Conservation (phyloP, 2,113 vertebrate genomes). For the Miniopterus natalensis region DNA sequence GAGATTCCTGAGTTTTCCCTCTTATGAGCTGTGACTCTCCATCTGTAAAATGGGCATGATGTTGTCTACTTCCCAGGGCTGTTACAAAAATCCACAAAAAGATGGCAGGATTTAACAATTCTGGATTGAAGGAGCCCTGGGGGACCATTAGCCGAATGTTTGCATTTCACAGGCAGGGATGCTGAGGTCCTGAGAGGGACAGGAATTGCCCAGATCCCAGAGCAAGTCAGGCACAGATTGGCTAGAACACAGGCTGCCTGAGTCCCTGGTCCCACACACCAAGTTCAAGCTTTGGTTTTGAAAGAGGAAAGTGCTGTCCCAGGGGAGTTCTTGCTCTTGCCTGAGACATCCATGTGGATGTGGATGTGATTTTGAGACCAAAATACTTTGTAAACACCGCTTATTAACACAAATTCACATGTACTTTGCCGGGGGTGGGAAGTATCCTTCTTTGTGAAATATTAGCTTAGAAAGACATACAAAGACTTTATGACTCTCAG, state of each 20-base stretch:
- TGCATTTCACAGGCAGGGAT: neutral
- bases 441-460: neutral
- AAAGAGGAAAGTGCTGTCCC: neutral
- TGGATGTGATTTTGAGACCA: slow-evolving; percentile 45
- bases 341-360: neutral
- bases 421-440: neutral
- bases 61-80: neutral
- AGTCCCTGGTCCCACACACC: neutral
- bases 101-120: neutral
- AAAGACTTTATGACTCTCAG: neutral
- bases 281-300: neutral
- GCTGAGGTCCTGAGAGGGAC: neutral
- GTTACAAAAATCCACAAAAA: neutral
- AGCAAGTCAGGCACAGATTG: neutral
- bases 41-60: neutral
- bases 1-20: neutral
- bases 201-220: neutral
- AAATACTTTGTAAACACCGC: neutral
- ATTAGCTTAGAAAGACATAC: neutral
- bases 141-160: neutral
- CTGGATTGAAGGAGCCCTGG: neutral
- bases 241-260: neutral
- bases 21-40: neutral
- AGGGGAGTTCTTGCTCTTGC: neutral
- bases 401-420: neutral